Conservation (phyloP, 2,888 invertebrate genomes). For the Conus canariensis region DNA sequence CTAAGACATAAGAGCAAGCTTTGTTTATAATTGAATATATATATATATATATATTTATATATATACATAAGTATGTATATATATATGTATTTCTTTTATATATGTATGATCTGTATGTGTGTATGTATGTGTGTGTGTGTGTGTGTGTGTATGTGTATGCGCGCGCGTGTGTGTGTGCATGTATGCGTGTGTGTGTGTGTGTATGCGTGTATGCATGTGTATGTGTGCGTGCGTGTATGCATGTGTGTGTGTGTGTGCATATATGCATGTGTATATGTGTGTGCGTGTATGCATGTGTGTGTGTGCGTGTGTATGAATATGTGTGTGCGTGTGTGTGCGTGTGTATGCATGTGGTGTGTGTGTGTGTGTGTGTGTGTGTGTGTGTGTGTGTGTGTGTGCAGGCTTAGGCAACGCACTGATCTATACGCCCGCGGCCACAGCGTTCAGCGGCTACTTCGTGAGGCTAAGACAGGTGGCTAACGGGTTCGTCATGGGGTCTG, state of each 20-base stretch:
- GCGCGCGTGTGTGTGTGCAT: too few relatives aligned
- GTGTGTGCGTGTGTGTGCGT: neutral
- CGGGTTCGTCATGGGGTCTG: neutral
- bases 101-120: neutral
- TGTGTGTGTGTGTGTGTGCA: neutral
- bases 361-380: conserved; percentile 10
- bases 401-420: neutral
- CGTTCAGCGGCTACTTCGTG: conserved; percentile 1
- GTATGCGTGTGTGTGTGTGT: too few relatives aligned
- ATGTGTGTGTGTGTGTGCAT: neutral
- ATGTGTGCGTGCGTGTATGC: neutral
- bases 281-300: neutral
- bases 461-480: neutral
- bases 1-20: too few relatives aligned
- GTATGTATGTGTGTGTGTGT: too few relatives aligned
- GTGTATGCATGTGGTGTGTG: neutral
- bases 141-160: too few relatives aligned
- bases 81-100: neutral
- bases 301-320: neutral
- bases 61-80: neutral
- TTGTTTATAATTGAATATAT: too few relatives aligned
- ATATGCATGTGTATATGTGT: neutral
- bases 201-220: neutral
- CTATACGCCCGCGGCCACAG: neutral
- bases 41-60: neutral